Base-by-base conservation (phyloP, 2,888 invertebrate genomes). In the Cephus rjabovi region DNA sequence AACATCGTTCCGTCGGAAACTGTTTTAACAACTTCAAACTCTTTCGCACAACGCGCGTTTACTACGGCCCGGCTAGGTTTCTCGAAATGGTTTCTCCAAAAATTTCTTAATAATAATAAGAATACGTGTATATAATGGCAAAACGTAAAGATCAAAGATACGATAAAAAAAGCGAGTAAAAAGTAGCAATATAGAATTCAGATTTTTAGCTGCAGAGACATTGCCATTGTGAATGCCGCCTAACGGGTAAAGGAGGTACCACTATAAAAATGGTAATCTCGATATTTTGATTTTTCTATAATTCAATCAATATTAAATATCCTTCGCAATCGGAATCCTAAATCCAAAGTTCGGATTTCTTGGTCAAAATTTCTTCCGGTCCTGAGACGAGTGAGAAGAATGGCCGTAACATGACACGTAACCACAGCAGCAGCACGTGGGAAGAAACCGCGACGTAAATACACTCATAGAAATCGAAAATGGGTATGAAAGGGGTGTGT, bases 381-480 rank as follows among this genome's bases (percentile, higher is more conserved):
- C 75, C 76, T 34, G 79, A 71, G 30, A 76, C 69, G 78, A 75
- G 75, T 69, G 79, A 76, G 34, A 40, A 87, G 86, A 87, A 89
- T 84, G 83, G 86, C 82, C 79, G 90, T 90, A 90, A 90, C 85
- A 87, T 83, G 89, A 89, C 85, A 86, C 86, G 86, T 85, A 86
- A 85, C 85, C 84, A 81, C 84, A 84, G 82, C 80, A 81, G 76
- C 78, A 87, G 86, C 90, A 90, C 90, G 90, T 91, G 91, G 89
- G 91, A 91, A 91, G 89, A 90, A 89, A 89, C 86, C 86, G 82
- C 81, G 81, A 80, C 83, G 81, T 86, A 89, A 88, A 88, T 88
- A 87, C 85, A 86, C 87, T 89, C 90, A 88, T 90, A 89, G 90
- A 91, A 91, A 90, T 88, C 87, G 86, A 88, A 86, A 88, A 86